phyloP scores from a whole-genome alignment of 2,888 invertebrate genomes.

The Hypomecis atomaria region DNA sequence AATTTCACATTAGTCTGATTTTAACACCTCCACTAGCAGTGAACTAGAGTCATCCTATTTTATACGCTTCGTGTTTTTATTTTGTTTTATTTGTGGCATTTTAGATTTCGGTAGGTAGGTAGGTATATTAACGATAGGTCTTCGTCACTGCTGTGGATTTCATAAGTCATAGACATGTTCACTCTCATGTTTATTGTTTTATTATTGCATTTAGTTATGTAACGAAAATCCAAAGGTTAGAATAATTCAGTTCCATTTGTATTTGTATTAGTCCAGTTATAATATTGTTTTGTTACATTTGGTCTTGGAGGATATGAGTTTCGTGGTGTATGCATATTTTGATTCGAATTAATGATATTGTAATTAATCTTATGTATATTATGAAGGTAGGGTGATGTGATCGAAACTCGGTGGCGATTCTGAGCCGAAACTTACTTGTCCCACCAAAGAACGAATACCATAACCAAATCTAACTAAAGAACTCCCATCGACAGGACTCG shows the following conservation, averaged over 20 bases:
- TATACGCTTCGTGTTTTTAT: slow-evolving; percentile 60
- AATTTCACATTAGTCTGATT: slow-evolving; percentile 81
- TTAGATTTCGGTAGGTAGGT: slow-evolving; percentile 57
- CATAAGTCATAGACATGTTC: slow-evolving; percentile 78
- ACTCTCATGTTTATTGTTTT: slow-evolving; percentile 72
- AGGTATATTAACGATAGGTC: slow-evolving; percentile 43
- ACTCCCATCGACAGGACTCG: slow-evolving; percentile 67
- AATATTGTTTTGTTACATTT: slow-evolving; percentile 59
- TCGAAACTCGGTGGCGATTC: slow-evolving; percentile 44
- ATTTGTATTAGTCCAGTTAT: slow-evolving; percentile 61
- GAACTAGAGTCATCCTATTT: slow-evolving; percentile 64
- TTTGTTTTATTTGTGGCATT: slow-evolving; percentile 66
- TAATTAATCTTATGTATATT: slow-evolving; percentile 40
- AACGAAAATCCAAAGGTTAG: slow-evolving; percentile 84
- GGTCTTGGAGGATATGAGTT: slow-evolving; percentile 59
- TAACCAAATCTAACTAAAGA: slow-evolving; percentile 63
- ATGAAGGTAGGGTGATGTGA: slow-evolving; percentile 42
- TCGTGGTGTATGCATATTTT: slow-evolving; percentile 48
- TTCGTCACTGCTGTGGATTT: slow-evolving; percentile 74
- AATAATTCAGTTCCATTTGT: slow-evolving; percentile 66
- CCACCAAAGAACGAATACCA: slow-evolving; percentile 52
- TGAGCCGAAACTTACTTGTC: slow-evolving; percentile 48
- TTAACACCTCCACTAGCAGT: slow-evolving; percentile 73
- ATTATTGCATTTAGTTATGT: slow-evolving; percentile 84
- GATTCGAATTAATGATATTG: slow-evolving; percentile 25